Evolutionary conservation across 2,113 vertebrate species (phyloP), one percentile per base, ranked within the genome.

Genomic region (Perognathus longimembris): DNA sequence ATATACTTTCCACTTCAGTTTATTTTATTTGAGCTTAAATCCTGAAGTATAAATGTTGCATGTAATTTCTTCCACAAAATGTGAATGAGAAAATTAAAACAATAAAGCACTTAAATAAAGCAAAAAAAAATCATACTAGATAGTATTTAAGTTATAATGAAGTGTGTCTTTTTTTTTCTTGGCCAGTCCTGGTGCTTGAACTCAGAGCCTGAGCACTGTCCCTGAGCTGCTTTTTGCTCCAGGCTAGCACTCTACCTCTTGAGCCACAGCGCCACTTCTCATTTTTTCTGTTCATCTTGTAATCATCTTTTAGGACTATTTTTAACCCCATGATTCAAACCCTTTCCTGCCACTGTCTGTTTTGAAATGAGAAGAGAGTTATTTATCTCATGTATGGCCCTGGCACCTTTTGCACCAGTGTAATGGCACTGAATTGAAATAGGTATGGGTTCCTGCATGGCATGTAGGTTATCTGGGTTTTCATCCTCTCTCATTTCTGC

Each of bases 91-190:
- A 54, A 78, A 38, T 67, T 11, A 50, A 69, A 91, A 59, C 26
- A 67, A 71, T 1, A 54, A 12, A 54, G 50, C 50, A 73, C 84
- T 20, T 85, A 89, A 40, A n/a, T 4, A 42, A 78, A 82, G 82
- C 17, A 57, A 75, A 63, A 78, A 40, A 6, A 3, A 89, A 22
- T 12, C 38, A 76, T 5, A n/a, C 9, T 50, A 32, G 6, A 63
- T 67, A 66, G 66, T 77, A 77, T 76, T 85, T 67, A 88, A 79
- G 18, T 54, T 74, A 32, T 66, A 66, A 88, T 82, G 45, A 54
- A 0, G 50, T 54, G 50, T 54, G n/a, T n/a, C n/a, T n/a, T n/a
- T n/a, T n/a, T n/a, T n/a, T n/a, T n/a, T n/a, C n/a, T n/a, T n/a
- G n/a, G n/a, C n/a, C n/a, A n/a, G n/a, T n/a, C n/a, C n/a, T n/a